Base-by-base conservation (phyloP, 2,888 invertebrate genomes). In the Macaria notata region DNA sequence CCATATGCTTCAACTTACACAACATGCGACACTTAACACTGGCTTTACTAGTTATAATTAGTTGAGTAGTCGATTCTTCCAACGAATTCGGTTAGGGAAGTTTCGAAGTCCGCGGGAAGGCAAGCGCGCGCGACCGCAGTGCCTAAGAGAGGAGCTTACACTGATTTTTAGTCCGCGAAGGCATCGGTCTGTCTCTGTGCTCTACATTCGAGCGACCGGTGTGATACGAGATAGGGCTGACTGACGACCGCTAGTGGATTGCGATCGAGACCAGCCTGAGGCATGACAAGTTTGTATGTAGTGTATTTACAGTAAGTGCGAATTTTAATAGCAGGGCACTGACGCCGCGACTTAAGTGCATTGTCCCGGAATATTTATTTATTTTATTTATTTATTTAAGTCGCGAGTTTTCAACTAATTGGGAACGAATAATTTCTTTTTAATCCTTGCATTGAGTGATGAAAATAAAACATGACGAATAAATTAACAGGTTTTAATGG, bases 81-180 rank as follows among this genome's bases (percentile, higher is more conserved):
- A 8, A 60, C 62, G 47, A 49, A 52, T 57, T 48, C 51, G 54
- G 44, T 33, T 31, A 51, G 9, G 44, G 54, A 59, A 59, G 59
- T 59, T 59, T 45, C 39, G 47, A 52, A 59, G 54, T 63, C 65
- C 65, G 67, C 71, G 64, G 72, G 71, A 63, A 60, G 68, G 69
- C 69, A 65, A 72, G 79, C 78, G 78, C 78, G 83, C 84, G 82
- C 90, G 89, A 86, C 90, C 85, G 89, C 61, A 73, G 72, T 80
- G 83, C 79, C 75, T 77, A 81, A 67, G 80, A 81, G 84, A 85
- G 71, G 81, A 88, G 83, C 87, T 88, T 88, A 90, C 87, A 91
- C 90, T 91, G 90, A 89, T 89, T 91, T 89, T 90, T 89, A 86
- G 88, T 84, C 63, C 83, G 79, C 64, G 86, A 78, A 90, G 90